phyloP scores from a whole-genome alignment of 2,888 invertebrate genomes.

The Capitulum mitella region DNA sequence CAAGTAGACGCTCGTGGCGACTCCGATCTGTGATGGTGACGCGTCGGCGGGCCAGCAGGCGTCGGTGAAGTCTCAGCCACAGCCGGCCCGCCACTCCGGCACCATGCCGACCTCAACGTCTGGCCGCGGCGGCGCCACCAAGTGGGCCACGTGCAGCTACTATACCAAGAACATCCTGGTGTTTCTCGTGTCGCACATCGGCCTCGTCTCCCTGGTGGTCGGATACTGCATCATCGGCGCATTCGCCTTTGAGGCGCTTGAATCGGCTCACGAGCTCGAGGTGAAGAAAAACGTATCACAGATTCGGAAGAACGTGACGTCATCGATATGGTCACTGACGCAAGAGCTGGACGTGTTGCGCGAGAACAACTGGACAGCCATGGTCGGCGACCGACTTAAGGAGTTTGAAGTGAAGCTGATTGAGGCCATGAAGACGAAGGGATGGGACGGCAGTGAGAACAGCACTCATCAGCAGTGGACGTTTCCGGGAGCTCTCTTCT shows the following conservation, averaged over 20 bases:
- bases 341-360: conserved; percentile 55
- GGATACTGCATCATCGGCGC: conserved; percentile 84
- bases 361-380: conserved; percentile 70
- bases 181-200: conserved; percentile 80
- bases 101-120: background rate
- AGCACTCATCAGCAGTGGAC: conserved; percentile 63
- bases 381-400: conserved; percentile 53
- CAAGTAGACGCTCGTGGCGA: background rate
- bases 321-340: conserved; percentile 58
- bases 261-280: conserved; percentile 34
- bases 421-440: conserved; percentile 74
- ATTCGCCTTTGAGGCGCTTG: conserved; percentile 61
- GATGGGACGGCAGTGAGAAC: conserved; percentile 73
- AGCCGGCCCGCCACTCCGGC: background rate
- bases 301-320: conserved; percentile 34
- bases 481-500: conserved; percentile 80
- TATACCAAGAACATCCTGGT: conserved; percentile 73
- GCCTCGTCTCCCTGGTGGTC: conserved; percentile 76
- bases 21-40: background rate
- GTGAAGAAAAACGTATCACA: conserved; percentile 36
- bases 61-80: background rate
- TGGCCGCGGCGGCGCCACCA: background rate
- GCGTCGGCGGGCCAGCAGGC: background rate
- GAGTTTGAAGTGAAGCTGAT: conserved; percentile 64
- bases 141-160: conserved; percentile 52